These are phyloP conservation scores for Campylomormyrus numenius DNA, from an alignment of 2,113 vertebrate genomes.

Conservation along the genomic window DNA sequence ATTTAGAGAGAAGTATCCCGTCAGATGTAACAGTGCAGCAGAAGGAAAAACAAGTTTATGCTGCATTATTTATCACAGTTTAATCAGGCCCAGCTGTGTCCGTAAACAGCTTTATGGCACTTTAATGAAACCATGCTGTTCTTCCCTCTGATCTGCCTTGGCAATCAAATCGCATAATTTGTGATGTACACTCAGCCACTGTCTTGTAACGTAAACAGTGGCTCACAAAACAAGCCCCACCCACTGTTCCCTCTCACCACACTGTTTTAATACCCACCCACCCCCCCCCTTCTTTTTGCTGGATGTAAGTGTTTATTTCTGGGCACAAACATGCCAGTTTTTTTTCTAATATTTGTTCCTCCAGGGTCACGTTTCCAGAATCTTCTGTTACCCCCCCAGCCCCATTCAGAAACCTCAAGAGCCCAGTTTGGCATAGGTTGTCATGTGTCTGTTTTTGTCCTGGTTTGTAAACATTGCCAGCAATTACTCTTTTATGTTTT, in stretches of 20 bases:
- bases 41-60: slow-evolving; percentile 71
- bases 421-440: neutral
- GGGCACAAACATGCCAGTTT: slow-evolving; percentile 7
- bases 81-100: slow-evolving; percentile 81
- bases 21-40: slow-evolving; percentile 32
- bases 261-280: slow-evolving; percentile 18
- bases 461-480: slow-evolving; percentile 55
- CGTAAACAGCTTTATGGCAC: slow-evolving; percentile 85
- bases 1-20: neutral
- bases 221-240: slow-evolving; percentile 9
- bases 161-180: slow-evolving; percentile 46
- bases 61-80: slow-evolving; percentile 79
- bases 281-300: neutral
- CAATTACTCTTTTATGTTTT: slow-evolving; percentile 47
- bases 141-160: slow-evolving; percentile 62
- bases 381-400: neutral
- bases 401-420: neutral
- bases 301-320: slow-evolving; percentile 11
- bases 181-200: slow-evolving; percentile 36
- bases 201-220: slow-evolving; percentile 40
- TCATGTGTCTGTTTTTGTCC: slow-evolving; percentile 35
- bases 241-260: slow-evolving; percentile 20
- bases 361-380: neutral
- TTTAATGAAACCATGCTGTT: slow-evolving; percentile 79
- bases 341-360: neutral